Evolutionary conservation across 2,113 vertebrate genomes (phyloP).

Genomic region (Falco punctatus): DNA sequence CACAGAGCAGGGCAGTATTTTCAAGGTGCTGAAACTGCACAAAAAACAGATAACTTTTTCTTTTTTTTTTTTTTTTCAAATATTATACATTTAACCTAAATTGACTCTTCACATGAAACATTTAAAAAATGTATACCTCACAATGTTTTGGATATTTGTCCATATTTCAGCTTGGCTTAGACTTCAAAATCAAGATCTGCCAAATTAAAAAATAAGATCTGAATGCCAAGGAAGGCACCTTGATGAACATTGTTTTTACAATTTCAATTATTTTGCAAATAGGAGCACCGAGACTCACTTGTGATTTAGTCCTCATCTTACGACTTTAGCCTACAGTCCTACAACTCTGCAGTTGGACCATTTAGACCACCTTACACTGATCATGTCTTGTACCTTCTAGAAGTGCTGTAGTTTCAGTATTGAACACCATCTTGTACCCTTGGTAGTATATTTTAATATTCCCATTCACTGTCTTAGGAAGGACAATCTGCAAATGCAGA

Average conservation of each 20-base stretch:
- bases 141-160: not conserved
- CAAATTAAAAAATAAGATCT: not conserved
- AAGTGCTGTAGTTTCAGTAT: not conserved
- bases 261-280: not conserved
- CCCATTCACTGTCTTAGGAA: not conserved
- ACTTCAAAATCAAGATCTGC: not conserved
- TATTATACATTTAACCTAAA: not conserved
- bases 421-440: not conserved
- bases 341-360: rapidly evolving
- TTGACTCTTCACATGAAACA: not conserved
- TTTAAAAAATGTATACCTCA: not conserved
- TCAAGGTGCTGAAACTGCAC: not conserved
- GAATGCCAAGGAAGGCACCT: not conserved
- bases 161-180: not conserved
- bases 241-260: not conserved
- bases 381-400: not conserved
- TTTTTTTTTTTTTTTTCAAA: not conserved
- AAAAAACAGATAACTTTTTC: not conserved
- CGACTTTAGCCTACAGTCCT: not conserved
- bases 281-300: not conserved
- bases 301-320: not conserved
- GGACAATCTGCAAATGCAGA: not conserved
- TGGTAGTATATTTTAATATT: not conserved
- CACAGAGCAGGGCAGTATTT: not conserved
- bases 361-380: not conserved